phyloP scores from a whole-genome alignment of 2,113 vertebrate species.

The Actenoides lindsayi region DNA sequence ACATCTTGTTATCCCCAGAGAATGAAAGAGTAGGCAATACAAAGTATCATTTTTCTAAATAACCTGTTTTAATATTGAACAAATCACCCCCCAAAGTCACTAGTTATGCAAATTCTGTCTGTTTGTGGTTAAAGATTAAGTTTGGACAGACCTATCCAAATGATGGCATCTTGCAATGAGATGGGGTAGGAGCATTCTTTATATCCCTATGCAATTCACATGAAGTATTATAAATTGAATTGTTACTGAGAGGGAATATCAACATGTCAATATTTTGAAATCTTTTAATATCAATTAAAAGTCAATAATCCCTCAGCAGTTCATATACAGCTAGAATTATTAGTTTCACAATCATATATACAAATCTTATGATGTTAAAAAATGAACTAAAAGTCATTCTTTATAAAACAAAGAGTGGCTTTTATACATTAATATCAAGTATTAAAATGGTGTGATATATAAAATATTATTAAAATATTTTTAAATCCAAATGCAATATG shows the following conservation, averaged over 20 bases:
- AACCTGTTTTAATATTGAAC: not conserved
- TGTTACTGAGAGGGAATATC: not conserved
- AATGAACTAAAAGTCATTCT: not conserved
- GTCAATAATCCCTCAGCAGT: not conserved
- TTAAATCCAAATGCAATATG: not conserved
- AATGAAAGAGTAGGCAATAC: not conserved
- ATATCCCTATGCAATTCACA: not conserved
- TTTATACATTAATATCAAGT: not conserved
- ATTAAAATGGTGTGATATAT: not conserved
- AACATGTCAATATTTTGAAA: not conserved
- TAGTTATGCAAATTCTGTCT: not conserved
- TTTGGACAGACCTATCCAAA: not conserved
- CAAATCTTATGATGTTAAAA: not conserved
- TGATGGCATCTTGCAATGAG: not conserved
- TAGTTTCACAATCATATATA: not conserved
- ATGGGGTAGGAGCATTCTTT: not conserved
- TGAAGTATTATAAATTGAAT: not conserved
- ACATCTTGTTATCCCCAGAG: not conserved
- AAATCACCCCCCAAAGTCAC: not conserved
- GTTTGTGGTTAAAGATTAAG: not conserved
- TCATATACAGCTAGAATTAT: not conserved
- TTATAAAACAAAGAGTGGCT: not conserved
- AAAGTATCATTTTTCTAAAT: not conserved
- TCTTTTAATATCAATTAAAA: not conserved
- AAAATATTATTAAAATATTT: not conserved